phyloP scores from a whole-genome alignment of 2,888 invertebrate genomes.

The Stenotaenia linearis region DNA sequence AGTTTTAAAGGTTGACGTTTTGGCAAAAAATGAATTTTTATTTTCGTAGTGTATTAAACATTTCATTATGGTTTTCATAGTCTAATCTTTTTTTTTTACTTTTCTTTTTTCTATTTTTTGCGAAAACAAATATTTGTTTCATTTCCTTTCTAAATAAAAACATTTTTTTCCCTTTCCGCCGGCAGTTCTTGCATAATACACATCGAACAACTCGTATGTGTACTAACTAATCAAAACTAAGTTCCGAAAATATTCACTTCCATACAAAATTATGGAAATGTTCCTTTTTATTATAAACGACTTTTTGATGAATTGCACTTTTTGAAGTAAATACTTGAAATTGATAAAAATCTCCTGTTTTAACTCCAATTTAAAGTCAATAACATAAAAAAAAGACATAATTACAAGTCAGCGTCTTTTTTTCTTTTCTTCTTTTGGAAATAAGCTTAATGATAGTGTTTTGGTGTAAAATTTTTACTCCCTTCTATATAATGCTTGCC shows the following conservation, averaged over 20 bases:
- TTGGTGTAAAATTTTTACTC: slow-evolving; percentile 10
- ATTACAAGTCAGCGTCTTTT: background rate
- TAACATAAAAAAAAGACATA: background rate
- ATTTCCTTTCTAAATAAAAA: background rate
- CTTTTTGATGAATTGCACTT: no score
- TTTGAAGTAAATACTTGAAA: no score
- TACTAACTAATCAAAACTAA: background rate
- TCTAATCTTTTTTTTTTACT: no score
- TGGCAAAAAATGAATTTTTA: no score
- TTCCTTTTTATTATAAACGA: no score
- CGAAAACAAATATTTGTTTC: background rate
- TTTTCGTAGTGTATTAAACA: no score
- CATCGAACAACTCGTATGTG: background rate
- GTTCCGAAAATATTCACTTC: background rate
- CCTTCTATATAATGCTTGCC: background rate
- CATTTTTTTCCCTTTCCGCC: background rate
- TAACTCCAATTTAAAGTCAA: background rate
- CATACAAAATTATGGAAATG: background rate
- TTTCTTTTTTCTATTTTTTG: no score
- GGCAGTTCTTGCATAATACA: background rate
- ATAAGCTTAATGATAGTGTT: background rate
- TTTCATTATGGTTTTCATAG: no score
- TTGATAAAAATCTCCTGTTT: no score
- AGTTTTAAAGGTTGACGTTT: background rate
- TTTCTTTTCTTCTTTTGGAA: background rate